Evolutionary conservation across 2,797 vertebrate species (phyloP).

Genomic region (Peromyscus eremicus): DNA sequence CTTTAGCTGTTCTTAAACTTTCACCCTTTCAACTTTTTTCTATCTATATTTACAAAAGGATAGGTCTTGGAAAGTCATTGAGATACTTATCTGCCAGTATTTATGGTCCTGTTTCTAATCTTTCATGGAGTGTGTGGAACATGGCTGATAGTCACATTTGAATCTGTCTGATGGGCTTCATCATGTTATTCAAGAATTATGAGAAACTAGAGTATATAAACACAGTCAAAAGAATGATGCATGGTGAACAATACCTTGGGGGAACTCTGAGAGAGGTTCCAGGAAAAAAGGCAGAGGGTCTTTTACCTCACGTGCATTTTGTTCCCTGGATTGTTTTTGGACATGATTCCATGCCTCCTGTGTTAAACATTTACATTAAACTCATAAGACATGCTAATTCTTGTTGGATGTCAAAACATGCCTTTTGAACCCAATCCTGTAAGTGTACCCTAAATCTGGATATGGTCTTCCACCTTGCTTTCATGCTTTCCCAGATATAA

Average conservation of each 20-base stretch:
- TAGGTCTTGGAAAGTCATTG: conserved; percentile 17
- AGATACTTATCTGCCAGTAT: conserved; percentile 23
- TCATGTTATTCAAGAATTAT: conserved; percentile 2
- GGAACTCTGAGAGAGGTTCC: background rate
- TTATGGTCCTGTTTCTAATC: conserved; percentile 31
- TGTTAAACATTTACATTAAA: background rate
- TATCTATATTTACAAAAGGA: conserved; percentile 38
- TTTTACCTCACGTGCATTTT: background rate
- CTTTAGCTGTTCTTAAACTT: conserved; percentile 46
- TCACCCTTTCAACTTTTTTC: conserved; percentile 58
- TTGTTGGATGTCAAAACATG: background rate
- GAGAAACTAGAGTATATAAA: background rate
- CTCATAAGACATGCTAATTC: background rate
- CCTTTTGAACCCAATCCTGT: background rate
- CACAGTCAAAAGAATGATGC: background rate
- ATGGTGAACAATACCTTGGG: too few species aligned
- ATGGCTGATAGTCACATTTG: background rate
- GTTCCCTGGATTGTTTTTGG: background rate
- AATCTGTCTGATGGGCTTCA: background rate
- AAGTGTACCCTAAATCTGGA: background rate
- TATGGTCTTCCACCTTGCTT: background rate
- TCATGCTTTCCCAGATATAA: background rate
- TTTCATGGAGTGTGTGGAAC: background rate
- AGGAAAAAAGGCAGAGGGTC: background rate
- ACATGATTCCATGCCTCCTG: background rate